Percentiles rank a stretch among this genome's conserved stretches.
Conservation (phyloP, 2,113 vertebrate species). For the Oceanites oceanicus region DNA sequence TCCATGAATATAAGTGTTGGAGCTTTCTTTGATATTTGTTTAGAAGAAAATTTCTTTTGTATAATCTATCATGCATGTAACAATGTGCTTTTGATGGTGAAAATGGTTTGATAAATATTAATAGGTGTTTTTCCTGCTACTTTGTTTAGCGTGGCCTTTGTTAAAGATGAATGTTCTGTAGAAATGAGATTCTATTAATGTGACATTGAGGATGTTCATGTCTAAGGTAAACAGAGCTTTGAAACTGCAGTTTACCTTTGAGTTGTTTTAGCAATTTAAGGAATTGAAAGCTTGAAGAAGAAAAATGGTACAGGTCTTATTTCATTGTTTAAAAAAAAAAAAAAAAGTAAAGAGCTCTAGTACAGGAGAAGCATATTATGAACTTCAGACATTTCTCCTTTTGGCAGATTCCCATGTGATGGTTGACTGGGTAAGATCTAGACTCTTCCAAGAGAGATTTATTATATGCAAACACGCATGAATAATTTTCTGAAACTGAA, state of each 20-base stretch:
- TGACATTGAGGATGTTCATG: slow-evolving; percentile 25
- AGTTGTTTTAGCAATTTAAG: not conserved
- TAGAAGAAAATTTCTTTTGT: slow-evolving; percentile 71
- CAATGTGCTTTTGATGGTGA: slow-evolving; percentile 70
- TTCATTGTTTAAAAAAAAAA: not conserved
- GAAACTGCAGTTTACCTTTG: not conserved
- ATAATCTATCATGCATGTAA: slow-evolving; percentile 72
- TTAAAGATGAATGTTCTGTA: slow-evolving; percentile 55
- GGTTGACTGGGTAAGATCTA: not conserved
- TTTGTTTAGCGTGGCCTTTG: slow-evolving; percentile 51
- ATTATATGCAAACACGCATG: not conserved
- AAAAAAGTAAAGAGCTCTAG: not conserved
- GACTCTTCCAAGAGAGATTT: not conserved
- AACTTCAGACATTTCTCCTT: not conserved
- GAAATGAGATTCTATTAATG: slow-evolving; percentile 55
- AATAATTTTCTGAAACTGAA: slow-evolving; percentile 9
- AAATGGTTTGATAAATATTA: slow-evolving; percentile 81
- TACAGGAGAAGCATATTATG: not conserved
- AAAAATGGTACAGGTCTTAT: not conserved
- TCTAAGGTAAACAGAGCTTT: slow-evolving; percentile 12
- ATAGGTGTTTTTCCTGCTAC: slow-evolving; percentile 56
- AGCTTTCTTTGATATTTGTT: slow-evolving; percentile 65
- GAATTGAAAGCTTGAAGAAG: slow-evolving; percentile 5
- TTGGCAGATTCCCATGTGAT: not conserved
- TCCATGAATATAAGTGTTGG: slow-evolving; percentile 27